Evolutionary conservation across 1,140 invertebrate species (phyloP).

Genomic region (Oncopeltus fasciatus): DNA sequence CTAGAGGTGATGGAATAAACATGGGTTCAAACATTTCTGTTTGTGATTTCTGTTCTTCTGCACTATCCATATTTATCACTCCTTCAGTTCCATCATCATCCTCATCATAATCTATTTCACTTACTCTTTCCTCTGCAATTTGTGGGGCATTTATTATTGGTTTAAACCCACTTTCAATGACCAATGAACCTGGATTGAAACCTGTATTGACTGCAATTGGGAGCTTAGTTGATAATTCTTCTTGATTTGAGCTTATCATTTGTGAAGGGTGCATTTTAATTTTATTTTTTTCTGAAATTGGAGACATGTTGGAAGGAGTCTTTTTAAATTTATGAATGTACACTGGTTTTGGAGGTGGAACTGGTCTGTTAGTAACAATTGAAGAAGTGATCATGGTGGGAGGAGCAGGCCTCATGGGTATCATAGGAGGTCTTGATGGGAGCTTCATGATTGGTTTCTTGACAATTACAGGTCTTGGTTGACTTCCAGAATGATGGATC

Average conservation of each 20-base stretch:
- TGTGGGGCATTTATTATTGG: constrained; percentile 43
- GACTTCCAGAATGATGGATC: constrained; percentile 7
- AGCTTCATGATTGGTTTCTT: constrained; percentile 21
- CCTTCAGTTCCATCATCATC: constrained; percentile 30
- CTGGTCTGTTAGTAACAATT: constrained; percentile 1
- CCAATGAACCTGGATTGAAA: constrained; percentile 61
- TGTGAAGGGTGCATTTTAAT: constrained; percentile 13
- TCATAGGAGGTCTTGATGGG: constrained; percentile 14
- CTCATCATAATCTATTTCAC: constrained; percentile 28
- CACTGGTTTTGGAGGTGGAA: background rate
- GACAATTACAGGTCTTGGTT: constrained; percentile 16
- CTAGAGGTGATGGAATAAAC: constrained; percentile 53
- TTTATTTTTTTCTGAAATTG: constrained; percentile 15
- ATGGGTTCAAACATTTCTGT: constrained; percentile 50
- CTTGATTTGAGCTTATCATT: constrained; percentile 13
- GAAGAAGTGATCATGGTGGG: background rate
- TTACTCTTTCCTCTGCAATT: constrained; percentile 35
- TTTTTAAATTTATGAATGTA: constrained; percentile 18
- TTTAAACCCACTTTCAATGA: constrained; percentile 68
- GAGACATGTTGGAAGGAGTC: background rate
- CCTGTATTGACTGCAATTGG: constrained; percentile 46
- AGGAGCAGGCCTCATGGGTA: background rate
- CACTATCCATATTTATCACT: constrained; percentile 16
- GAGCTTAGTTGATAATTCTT: constrained; percentile 6
- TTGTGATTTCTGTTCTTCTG: constrained; percentile 28